Conservation (phyloP, 2,888 invertebrate genomes). For the Chrysolina oricalcia region DNA sequence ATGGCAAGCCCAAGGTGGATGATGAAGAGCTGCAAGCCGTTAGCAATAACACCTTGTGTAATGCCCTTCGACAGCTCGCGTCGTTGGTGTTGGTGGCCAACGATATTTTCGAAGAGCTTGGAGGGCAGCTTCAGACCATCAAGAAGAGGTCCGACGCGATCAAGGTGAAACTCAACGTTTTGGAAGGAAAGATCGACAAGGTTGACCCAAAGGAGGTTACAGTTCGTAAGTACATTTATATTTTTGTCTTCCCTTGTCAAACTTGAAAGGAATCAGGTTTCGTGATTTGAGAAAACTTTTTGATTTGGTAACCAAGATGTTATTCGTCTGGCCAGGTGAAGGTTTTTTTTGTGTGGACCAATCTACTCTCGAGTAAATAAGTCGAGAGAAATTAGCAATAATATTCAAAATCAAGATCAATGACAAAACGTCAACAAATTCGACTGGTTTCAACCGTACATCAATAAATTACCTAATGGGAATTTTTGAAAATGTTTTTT, state of each 20-base stretch:
- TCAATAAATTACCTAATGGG: no score
- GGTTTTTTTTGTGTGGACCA: no score
- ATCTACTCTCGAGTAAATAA: no score
- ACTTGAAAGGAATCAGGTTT: no score
- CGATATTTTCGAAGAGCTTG: constrained; percentile 89
- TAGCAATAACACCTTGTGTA: constrained; percentile 89
- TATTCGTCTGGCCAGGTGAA: no score
- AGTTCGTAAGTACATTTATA: constrained; percentile 89
- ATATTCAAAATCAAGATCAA: no score
- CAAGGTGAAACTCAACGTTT: constrained; percentile 79
- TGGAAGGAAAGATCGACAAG: constrained; percentile 81
- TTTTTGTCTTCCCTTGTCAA: neutral
- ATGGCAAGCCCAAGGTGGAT: constrained; percentile 76
- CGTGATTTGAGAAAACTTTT: neutral
- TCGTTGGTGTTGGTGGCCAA: constrained; percentile 88
- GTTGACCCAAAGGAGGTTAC: constrained; percentile 92
- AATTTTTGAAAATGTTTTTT: no score
- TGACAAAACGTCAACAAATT: no score
- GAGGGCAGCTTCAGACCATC: constrained; percentile 82
- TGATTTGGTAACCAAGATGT: neutral
- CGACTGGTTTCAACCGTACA: no score
- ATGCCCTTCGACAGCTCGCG: constrained; percentile 88
- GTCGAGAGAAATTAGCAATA: no score
- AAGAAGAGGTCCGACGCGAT: constrained; percentile 83
- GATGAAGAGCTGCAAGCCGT: constrained; percentile 90